Conservation (phyloP, 2,113 vertebrate species). For the Nerophis ophidion region DNA sequence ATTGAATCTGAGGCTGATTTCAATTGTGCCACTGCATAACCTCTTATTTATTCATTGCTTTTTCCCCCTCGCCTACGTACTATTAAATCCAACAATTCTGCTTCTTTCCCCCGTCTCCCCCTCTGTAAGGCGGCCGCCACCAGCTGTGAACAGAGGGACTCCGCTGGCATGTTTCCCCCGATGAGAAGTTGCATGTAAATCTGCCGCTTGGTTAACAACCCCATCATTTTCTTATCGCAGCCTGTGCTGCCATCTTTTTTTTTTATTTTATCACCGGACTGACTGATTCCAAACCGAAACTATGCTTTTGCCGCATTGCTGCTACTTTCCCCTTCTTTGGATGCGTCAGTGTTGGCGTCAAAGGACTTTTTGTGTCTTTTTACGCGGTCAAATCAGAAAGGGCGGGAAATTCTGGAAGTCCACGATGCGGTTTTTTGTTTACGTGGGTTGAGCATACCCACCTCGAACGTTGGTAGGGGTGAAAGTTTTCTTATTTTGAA, state of each 20-base stretch:
- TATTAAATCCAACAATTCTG: constrained; percentile 70
- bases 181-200: constrained; percentile 27
- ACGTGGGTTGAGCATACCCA: too few relatives aligned
- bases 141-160: constrained; percentile 40
- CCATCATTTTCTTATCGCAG: constrained; percentile 1
- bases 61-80: constrained; percentile 53
- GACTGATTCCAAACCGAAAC: constrained; percentile 16
- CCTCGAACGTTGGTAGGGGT: too few relatives aligned
- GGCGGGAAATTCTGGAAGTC: too few relatives aligned
- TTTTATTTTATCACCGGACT: not conserved
- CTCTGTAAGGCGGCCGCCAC: constrained; percentile 25
- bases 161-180: constrained; percentile 23
- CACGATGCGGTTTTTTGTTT: too few relatives aligned
- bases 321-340: too few relatives aligned
- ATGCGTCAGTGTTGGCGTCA: too few relatives aligned
- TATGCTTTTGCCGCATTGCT: not conserved
- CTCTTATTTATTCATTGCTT: constrained; percentile 71
- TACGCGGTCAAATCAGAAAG: too few relatives aligned
- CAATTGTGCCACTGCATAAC: constrained; percentile 64
- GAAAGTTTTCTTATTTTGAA: too few relatives aligned
- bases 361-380: too few relatives aligned
- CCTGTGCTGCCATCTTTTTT: constrained; percentile 13
- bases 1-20: constrained; percentile 71
- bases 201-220: constrained; percentile 32
- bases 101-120: constrained; percentile 20